Base-by-base conservation (phyloP, 2,888 invertebrate genomes). In the Pristionchus fissidentatus region DNA sequence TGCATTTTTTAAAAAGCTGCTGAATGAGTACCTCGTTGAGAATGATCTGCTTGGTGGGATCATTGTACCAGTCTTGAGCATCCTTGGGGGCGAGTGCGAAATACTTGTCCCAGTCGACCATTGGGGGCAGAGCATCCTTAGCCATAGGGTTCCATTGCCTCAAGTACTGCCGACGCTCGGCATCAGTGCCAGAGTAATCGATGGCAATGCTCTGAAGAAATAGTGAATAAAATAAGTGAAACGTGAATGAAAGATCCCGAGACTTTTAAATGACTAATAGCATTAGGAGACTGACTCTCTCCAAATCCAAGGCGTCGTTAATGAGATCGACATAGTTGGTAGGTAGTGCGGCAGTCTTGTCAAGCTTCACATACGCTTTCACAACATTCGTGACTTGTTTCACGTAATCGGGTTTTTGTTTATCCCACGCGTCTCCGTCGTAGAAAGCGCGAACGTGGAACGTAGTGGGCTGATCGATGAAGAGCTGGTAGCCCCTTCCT, bases 21-120 rank as follows among this genome's bases (percentile, higher is more conserved):
- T 60, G 13, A 32, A 10, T 10, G 7, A 7, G 2, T 10, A 62
- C 80, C 60, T 81, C 80, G n/a, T 81, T 62, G 41, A 62, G n/a
- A 70, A 89, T 86, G 35, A 84, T 77, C 3, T 29, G 35, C 10
- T 86, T 84, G 52, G 85, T 84, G 2, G 70, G 26, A 0, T 49
- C 35, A 32, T 77, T 87, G 32, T 88, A n/a, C 62, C 62, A 60
- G 29, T 79, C 57, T 13, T 57, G 22, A 0, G 22, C 79, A 10
- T 38, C 79, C n/a, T 55, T 8, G 19, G 80, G 80, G 29, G 80
- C 80, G 29, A 35, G 22, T 3, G 13, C 29, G 32, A 29, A 81
- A 29, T 26, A 81, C 0, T 3, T 29, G 10, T 60, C 46, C 80
- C 80, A 81, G 19, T 55, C 80, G 46, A 81, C 35, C 3, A n/a